Base-by-base conservation (phyloP, 2,797 vertebrate genomes). In the Sebastes alutus region DNA sequence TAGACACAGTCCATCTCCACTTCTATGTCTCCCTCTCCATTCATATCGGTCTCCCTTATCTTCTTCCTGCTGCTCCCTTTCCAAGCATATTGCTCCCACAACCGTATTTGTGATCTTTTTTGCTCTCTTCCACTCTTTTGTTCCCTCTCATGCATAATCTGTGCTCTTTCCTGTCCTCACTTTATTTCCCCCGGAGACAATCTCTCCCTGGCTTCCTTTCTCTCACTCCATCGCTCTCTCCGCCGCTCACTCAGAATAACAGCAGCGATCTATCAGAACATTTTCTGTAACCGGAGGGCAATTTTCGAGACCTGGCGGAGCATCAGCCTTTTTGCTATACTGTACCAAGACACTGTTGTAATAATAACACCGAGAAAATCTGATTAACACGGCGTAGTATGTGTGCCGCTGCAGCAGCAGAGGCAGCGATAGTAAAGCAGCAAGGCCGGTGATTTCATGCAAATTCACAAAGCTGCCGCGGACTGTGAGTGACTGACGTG, bases 81-180 rank as follows among this genome's bases (percentile, higher is more conserved):
- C 81, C 59, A 29, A 83, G 78, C 80, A 82, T 75, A 78, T 83
- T 77, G 77, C 80, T 86, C 77, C 52, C 74, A 75, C 83, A 83
- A 81, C 82, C 77, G 81, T 88, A 89, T 89, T 78, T 81, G 61
- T 85, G 87, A 88, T 90, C 49, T 85, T 85, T 73, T 65, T 62
- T 32, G 4, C 77, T 58, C 65, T 73, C 74, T 77, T 87, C 73
- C 78, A 60, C 72, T 78, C 88, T 81, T 91, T 93, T 89, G 76
- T 86, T 88, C 75, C 71, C 56, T 84, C 77, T 86, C 89, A 81
- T 89, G 81, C 82, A 88, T 91, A 90, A 90, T 88, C 79, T 58
- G 77, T 79, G 73, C 87, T 83, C 78, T 75, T 77, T 83, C 77
- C 79, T 72, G 82, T 83, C 83, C 74, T 86, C 76, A 64, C 87